Conservation (phyloP, 2,888 invertebrate species). For the Phengaris alcon region DNA sequence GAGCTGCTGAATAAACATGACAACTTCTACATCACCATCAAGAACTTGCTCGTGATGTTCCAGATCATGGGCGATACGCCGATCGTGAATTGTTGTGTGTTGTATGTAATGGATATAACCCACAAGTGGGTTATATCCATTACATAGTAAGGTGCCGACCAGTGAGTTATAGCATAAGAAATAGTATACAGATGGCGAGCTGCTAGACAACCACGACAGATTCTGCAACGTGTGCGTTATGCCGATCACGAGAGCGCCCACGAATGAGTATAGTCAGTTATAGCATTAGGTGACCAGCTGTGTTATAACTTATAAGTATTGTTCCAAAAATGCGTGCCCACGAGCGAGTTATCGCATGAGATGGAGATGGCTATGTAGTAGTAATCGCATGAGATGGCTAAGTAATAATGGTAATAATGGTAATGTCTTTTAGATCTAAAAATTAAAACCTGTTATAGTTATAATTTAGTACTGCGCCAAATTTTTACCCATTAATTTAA, state of each 20-base stretch:
- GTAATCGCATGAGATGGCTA: too few species aligned
- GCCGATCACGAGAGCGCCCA: constrained; percentile 84
- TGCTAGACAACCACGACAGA: constrained; percentile 70
- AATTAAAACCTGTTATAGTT: not conserved
- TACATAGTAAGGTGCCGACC: too few species aligned
- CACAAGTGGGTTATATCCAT: too few species aligned
- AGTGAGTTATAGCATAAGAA: constrained; percentile 48
- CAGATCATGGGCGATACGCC: constrained; percentile 89
- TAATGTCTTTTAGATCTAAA: too few species aligned
- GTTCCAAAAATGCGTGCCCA: too few species aligned
- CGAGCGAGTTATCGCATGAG: too few species aligned
- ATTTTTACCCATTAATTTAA: constrained; percentile 18
- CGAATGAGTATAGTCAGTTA: constrained; percentile 51
- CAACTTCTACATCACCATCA: constrained; percentile 84
- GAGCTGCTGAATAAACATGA: constrained; percentile 82
- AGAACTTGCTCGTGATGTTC: constrained; percentile 84
- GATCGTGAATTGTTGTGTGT: constrained; percentile 81
- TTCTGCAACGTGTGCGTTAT: too few species aligned
- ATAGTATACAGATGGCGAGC: constrained; percentile 71
- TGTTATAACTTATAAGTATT: too few species aligned
- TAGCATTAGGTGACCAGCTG: too few species aligned
- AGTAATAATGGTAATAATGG: too few species aligned
- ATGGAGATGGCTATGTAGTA: too few species aligned
- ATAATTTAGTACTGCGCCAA: constrained; percentile 1
- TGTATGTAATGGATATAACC: too few species aligned